Base-by-base conservation (phyloP, 30 jellyfish, hydroid and myxozoan species). In the Rhopilema esculentum region DNA sequence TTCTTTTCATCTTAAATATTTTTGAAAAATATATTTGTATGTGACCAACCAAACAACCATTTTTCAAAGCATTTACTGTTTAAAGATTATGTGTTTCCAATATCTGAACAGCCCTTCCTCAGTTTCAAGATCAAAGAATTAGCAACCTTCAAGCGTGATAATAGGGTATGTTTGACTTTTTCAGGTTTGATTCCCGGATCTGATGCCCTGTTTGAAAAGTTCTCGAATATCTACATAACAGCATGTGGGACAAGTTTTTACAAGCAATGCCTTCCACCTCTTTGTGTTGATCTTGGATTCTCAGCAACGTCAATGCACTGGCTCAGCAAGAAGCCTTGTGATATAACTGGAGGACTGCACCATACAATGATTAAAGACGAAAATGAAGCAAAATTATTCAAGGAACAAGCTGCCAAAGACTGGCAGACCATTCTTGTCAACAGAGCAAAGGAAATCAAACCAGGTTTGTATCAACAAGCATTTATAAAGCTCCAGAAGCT, bases 261-360 rank as follows among this genome's bases (percentile, higher is more conserved):
- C 65, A 28, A 30, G 29, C 95, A 90, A 28, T 90, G 97, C 70
- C 65, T 90, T 20, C 97, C 97, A 64, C 89, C 91, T 19, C 29
- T 29, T 25, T 73, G 75, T 6, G 88, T 83, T 19, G 80, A 90
- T 76, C 52, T 90, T 27, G 97, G 93, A 0, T 77, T 90, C 61
- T 75, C 97, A 82, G 83, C 93, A 8, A 83, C 97, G 0, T 79
- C 91, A 0, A 64, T 90, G 88, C 97, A 90, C 78, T 90, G 95
- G 95, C 88, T 90, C 23, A 87, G 86, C 33, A 49, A 74, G 69
- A 75, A 81, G 72, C 97, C 97, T 0, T 68, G 88, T 74, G 79
- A 90, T 62, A 75, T 90, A 26, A 74, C 82, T 9, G 91, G 79
- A 65, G 92, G 91, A 18, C 24, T 90, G 66, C 92, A 78, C 32